Conservation (phyloP, 2,888 invertebrate species). For the Boloria euphrosyne region DNA sequence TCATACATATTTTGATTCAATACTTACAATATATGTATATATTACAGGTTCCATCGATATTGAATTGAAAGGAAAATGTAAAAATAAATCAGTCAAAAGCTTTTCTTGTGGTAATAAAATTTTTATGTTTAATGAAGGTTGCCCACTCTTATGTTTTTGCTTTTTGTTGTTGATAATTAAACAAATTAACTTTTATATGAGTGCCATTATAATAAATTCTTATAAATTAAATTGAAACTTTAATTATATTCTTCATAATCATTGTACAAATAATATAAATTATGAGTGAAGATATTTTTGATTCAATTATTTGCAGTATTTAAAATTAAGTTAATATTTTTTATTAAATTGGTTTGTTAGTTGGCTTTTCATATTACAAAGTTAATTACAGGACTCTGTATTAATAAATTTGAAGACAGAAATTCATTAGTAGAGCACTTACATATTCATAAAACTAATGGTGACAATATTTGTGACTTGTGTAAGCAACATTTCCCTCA, state of each 20-base stretch:
- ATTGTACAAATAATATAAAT: too few relatives aligned
- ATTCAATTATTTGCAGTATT: too few relatives aligned
- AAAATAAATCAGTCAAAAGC: not conserved
- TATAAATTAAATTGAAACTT: too few relatives aligned
- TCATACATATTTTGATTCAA: not conserved
- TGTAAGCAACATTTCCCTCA: conserved; percentile 50
- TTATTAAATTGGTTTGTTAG: too few relatives aligned
- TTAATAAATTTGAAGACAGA: conserved; percentile 3
- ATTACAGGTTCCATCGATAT: not conserved
- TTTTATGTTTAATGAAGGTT: not conserved
- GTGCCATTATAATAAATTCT: too few relatives aligned
- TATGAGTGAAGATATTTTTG: too few relatives aligned
- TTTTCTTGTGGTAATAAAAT: conserved; percentile 11
- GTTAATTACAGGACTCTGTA: conserved; percentile 8
- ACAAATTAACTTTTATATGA: too few relatives aligned
- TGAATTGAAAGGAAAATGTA: not conserved
- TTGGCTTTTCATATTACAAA: not conserved
- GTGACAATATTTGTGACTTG: conserved; percentile 45
- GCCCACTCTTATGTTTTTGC: too few relatives aligned
- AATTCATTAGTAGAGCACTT: not conserved
- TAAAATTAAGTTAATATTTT: too few relatives aligned
- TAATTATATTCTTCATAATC: too few relatives aligned
- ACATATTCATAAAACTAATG: conserved; percentile 5
- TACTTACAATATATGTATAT: not conserved
- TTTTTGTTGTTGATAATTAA: too few relatives aligned